Conservation (phyloP, 2,113 vertebrate genomes). For the Larimichthys crocea region DNA sequence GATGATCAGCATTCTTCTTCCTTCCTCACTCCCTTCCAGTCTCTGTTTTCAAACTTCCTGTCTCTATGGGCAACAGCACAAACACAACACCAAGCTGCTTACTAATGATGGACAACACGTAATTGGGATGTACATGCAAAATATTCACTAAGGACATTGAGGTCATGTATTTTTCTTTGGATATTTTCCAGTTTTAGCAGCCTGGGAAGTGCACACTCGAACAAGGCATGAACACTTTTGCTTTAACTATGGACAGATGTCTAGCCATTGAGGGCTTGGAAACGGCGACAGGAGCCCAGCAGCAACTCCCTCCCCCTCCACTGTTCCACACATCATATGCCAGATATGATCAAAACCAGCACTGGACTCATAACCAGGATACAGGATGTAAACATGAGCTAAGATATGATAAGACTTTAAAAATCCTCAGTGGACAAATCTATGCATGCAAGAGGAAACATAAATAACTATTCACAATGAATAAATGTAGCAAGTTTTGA, state of each 20-base stretch:
- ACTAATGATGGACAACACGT: conserved; percentile 4
- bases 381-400: neutral
- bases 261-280: neutral
- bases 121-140: neutral
- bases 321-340: neutral
- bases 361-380: neutral
- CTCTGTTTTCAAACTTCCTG: conserved; percentile 58
- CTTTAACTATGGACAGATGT: neutral
- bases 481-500: too few relatives aligned
- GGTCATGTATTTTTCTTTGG: neutral
- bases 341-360: neutral
- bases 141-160: conserved; percentile 12
- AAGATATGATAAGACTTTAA: neutral
- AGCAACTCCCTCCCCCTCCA: too few relatives aligned
- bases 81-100: conserved; percentile 45
- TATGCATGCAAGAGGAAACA: neutral
- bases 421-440: neutral
- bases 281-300: neutral
- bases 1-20: conserved; percentile 16
- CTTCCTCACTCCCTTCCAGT: conserved; percentile 33
- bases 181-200: neutral
- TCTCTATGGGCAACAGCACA: conserved; percentile 44
- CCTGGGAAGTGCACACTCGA: neutral
- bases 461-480: too few relatives aligned
- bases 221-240: neutral